Base-by-base conservation (phyloP, 2,888 invertebrate species). In the Thera obeliscata region DNA sequence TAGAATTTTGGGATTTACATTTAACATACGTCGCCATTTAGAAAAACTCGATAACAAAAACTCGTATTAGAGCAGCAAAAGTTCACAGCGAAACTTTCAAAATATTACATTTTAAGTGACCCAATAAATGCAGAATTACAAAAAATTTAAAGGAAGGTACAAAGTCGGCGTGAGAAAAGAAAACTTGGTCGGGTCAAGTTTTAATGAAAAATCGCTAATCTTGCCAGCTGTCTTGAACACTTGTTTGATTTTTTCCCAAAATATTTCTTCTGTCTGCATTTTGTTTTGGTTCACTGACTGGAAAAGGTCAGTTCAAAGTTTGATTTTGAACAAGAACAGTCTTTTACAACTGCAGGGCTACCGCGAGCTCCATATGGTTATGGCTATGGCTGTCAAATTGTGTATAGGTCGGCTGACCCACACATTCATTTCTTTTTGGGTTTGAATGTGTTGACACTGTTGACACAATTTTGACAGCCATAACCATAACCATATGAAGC, bases 141-240 rank as follows among this genome's bases (percentile, higher is more conserved):
- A 78, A 74, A 72, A 75, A 36, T 46, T 58, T 48, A 22, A 49
- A 56, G 60, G 49, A 58, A 64, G 36, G 59, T 36, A 64, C 52
- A 76, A 76, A 63, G 74, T 76, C 78, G 76, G 74, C 71, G 66
- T 76, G 78, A 60, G 68, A 70, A 78, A 76, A 69, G 73, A 78
- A 64, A 75, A 74, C 75, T 74, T 76, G 66, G 74, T 63, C 67
- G 70, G 78, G 77, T 78, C 69, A 85, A 86, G 76, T 85, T 86
- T 82, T 82, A 85, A 86, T 84, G 79, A 81, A 82, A 83, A 81
- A 74, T 80, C 76, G 77, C 76, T 80, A 78, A 84, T 81, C 82
- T 80, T 64, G 70, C 73, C 72, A 76, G 77, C 80, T 83, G 85
- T 78, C 78, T 61, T 61, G 61, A 77, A 77, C 84, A 82, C 70